A percentile compares a stretch with the other conserved stretches of the same genome.
Conservation (phyloP, 2,797 vertebrate species). For the Malurus leucopterus region DNA sequence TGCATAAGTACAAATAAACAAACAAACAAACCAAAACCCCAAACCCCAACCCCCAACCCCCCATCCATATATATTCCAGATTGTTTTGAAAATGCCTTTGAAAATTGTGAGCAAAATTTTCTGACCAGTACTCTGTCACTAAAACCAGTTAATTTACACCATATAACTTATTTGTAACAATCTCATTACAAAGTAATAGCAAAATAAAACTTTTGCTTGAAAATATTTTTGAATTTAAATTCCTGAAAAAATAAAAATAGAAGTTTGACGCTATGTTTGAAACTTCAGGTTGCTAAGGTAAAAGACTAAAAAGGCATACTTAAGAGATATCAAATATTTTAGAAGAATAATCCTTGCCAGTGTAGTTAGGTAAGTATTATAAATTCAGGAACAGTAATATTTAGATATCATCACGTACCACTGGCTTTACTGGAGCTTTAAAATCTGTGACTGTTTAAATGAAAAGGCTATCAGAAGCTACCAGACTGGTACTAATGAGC, state of each 20-base stretch:
- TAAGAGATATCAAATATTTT: background rate
- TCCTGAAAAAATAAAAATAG: background rate
- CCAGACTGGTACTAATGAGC: background rate
- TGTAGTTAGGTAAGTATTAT: background rate
- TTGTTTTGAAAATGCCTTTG: background rate
- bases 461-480: background rate
- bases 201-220: background rate
- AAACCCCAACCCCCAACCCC: accelerated
- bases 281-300: background rate
- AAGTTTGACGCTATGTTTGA: background rate
- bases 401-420: background rate
- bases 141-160: background rate
- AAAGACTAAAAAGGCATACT: background rate
- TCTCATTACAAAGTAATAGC: background rate
- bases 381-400: background rate
- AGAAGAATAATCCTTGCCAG: background rate
- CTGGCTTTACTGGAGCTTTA: background rate
- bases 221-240: background rate
- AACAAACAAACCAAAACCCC: background rate
- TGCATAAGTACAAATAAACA: background rate
- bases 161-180: background rate
- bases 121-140: background rate
- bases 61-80: background rate
- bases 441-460: background rate
- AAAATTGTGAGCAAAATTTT: background rate